Conservation (phyloP, 2,797 vertebrate genomes). For the Tinamus major region DNA sequence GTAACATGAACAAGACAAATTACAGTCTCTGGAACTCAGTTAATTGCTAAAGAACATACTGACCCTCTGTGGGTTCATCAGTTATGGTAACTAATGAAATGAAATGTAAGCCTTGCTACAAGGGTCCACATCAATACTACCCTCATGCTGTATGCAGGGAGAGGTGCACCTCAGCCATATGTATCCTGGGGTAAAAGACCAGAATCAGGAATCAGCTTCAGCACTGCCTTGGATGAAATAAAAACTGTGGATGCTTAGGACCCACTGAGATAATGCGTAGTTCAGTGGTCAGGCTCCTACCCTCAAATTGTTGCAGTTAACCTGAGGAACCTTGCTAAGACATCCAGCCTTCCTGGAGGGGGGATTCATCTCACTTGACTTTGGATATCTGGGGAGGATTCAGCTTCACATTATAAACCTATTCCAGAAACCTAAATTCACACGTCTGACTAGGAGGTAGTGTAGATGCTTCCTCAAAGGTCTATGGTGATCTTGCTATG, state of each 20-base stretch:
- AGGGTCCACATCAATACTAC: not conserved
- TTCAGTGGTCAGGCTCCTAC: not conserved
- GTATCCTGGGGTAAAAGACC: not conserved
- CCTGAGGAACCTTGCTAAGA: not conserved
- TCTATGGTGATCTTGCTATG: not conserved
- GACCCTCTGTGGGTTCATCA: conserved; percentile 60
- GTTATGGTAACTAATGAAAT: conserved; percentile 35
- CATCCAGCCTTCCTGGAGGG: not conserved
- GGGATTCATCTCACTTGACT: not conserved
- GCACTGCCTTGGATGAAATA: fast-evolving
- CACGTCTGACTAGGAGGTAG: not conserved
- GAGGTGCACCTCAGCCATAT: not conserved
- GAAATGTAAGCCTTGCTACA: fast-evolving
- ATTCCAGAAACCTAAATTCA: not conserved
- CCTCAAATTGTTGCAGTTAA: not conserved
- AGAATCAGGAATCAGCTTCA: not conserved
- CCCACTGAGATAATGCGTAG: fast-evolving
- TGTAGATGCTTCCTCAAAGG: not conserved
- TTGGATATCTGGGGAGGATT: not conserved
- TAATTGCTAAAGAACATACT: conserved; percentile 66
- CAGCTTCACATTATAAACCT: not conserved
- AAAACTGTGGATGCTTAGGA: not conserved
- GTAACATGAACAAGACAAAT: conserved; percentile 69
- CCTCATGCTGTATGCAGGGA: not conserved
- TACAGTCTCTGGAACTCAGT: conserved; percentile 62